Evolutionary conservation across 2,888 invertebrate genomes (phyloP).

Genomic region (Ichneumoninae sp.): DNA sequence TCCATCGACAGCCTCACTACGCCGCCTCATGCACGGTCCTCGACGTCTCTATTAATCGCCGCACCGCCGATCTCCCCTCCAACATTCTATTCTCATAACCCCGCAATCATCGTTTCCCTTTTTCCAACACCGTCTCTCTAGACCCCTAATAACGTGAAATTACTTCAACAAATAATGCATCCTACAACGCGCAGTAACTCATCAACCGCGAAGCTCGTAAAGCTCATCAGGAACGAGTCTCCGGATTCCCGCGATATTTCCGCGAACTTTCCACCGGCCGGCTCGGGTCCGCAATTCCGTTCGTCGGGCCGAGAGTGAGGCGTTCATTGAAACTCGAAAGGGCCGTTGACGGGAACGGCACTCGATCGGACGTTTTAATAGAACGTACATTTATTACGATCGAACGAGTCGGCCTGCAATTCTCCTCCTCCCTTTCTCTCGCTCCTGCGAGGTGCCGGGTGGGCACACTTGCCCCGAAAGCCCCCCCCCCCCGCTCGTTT

Average conservation of each 20-base stretch:
- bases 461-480: neutral
- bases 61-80: constrained; percentile 8
- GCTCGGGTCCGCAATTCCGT: neutral
- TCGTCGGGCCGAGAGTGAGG: neutral
- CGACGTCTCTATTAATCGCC: constrained; percentile 52
- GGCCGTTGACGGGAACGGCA: constrained; percentile 78
- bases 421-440: constrained; percentile 1
- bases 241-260: neutral
- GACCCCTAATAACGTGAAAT: neutral
- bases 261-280: neutral
- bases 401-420: constrained; percentile 20
- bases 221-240: neutral
- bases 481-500: neutral
- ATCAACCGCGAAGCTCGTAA: neutral
- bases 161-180: neutral
- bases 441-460: neutral
- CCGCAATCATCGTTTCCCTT: constrained; percentile 45
- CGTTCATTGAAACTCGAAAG: constrained; percentile 55
- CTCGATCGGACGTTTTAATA: constrained; percentile 79
- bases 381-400: constrained; percentile 78
- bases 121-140: neutral
- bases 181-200: neutral
- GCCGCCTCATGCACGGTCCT: neutral
- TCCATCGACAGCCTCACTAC: constrained; percentile 39
- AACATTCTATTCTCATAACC: constrained; percentile 40